A percentile compares a stretch with the other conserved stretches of the same genome.
These are phyloP conservation scores for Cinclus cinclus DNA, from an alignment of 2,113 vertebrate species.

Conservation along the genomic window DNA sequence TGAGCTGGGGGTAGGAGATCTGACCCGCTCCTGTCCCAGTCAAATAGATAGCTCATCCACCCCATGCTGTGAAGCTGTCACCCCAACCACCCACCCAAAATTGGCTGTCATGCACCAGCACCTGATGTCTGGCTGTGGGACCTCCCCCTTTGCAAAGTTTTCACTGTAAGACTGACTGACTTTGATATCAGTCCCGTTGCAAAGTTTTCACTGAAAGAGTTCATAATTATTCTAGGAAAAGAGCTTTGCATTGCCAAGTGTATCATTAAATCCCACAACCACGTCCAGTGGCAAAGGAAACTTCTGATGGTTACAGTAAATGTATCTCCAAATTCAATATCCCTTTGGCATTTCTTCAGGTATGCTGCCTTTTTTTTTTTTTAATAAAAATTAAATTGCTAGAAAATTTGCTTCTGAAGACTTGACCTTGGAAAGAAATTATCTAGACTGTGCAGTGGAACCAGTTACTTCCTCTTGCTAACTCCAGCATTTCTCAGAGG, in stretches of 20 bases:
- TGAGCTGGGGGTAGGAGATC: not conserved
- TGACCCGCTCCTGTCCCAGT: not conserved
- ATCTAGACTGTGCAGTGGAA: not conserved
- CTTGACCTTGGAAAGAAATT: not conserved
- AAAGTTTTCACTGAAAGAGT: not conserved
- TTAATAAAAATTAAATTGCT: not conserved
- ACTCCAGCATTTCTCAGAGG: not conserved
- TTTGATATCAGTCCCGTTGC: not conserved
- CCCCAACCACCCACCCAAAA: accelerated
- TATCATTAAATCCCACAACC: not conserved
- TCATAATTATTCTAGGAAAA: not conserved
- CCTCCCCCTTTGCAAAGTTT: not conserved
- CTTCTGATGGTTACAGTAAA: not conserved
- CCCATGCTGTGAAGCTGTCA: not conserved
- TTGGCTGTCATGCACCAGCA: accelerated
- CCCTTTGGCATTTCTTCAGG: not conserved
- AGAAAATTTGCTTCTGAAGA: not conserved
- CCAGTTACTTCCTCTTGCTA: not conserved
- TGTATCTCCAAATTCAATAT: not conserved
- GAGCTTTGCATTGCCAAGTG: not conserved
- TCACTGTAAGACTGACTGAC: not conserved
- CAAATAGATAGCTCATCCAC: not conserved
- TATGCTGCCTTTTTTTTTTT: not conserved
- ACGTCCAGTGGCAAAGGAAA: not conserved
- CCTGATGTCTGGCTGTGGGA: not conserved